Evolutionary conservation across 1,140 invertebrate genomes (phyloP).

Genomic region (Drosophila kurseongensis): DNA sequence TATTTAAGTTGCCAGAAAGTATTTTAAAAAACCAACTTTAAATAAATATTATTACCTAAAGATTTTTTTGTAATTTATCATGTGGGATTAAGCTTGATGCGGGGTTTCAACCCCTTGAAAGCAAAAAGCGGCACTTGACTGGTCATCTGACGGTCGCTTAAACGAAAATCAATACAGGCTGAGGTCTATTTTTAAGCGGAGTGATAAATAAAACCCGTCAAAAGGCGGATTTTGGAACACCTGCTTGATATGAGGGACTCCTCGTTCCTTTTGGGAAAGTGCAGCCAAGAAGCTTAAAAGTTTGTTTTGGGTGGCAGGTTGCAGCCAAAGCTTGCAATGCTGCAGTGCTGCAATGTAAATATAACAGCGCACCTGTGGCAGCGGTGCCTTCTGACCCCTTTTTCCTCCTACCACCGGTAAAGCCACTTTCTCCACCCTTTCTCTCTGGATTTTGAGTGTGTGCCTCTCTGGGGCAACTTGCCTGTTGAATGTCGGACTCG

Average conservation of each 20-base stretch:
- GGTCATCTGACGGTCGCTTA: constrained; percentile 12
- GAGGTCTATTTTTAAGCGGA: constrained; percentile 50
- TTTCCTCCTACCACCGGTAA: not conserved
- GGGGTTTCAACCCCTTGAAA: constrained; percentile 17
- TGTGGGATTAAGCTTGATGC: not conserved
- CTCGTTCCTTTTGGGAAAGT: not conserved
- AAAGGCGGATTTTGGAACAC: constrained; percentile 13
- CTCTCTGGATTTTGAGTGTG: constrained; percentile 16
- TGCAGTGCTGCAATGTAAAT: constrained; percentile 44
- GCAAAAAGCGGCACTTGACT: constrained; percentile 7
- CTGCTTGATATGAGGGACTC: not conserved
- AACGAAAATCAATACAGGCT: constrained; percentile 56
- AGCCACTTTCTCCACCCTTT: not conserved
- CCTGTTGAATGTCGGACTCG: constrained; percentile 69
- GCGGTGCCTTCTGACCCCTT: not conserved
- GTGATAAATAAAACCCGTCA: constrained; percentile 19
- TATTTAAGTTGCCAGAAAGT: no score
- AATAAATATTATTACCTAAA: no score
- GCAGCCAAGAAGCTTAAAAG: constrained; percentile 23
- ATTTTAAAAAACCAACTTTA: no score
- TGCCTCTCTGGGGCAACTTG: constrained; percentile 37
- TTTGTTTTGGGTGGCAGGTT: constrained; percentile 12
- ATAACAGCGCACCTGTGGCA: constrained; percentile 40
- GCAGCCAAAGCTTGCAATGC: constrained; percentile 38
- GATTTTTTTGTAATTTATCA: not conserved